Evolutionary conservation across 1,140 invertebrate genomes (phyloP).

Genomic region (Drosophila erecta): DNA sequence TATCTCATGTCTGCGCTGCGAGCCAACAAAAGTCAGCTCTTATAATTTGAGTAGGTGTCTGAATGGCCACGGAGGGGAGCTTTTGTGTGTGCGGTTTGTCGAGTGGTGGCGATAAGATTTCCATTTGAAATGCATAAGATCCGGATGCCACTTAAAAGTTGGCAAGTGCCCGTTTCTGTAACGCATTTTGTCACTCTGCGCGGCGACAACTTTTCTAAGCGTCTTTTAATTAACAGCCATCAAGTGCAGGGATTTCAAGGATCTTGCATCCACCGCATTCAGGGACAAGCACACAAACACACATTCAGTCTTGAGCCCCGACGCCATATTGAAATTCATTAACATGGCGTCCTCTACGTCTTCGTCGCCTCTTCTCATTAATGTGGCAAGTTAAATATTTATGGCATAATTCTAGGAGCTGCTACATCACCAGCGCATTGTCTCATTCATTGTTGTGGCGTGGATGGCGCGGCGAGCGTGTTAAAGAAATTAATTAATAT

Average conservation of each 20-base stretch:
- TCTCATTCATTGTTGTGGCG: constrained; percentile 76
- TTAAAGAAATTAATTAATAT: constrained; percentile 84
- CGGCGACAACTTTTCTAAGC: constrained; percentile 67
- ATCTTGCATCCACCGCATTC: constrained; percentile 41
- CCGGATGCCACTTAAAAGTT: constrained; percentile 67
- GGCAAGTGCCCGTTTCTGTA: constrained; percentile 32
- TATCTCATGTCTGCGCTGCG: background rate
- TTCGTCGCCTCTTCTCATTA: constrained; percentile 63
- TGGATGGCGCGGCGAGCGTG: constrained; percentile 40
- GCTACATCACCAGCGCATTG: constrained; percentile 70
- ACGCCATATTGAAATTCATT: constrained; percentile 83
- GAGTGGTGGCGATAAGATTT: constrained; percentile 29
- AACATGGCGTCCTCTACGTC: constrained; percentile 56
- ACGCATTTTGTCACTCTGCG: constrained; percentile 49
- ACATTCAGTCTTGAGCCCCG: constrained; percentile 24
- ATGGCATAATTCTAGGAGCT: constrained; percentile 79
- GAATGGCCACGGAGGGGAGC: constrained; percentile 9
- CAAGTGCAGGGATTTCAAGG: constrained; percentile 77
- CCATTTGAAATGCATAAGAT: constrained; percentile 55
- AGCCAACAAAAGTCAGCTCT: constrained; percentile 33
- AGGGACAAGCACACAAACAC: constrained; percentile 7
- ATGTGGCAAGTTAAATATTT: constrained; percentile 83
- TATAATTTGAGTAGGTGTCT: constrained; percentile 43
- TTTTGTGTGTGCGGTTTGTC: constrained; percentile 39
- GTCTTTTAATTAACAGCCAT: constrained; percentile 80